These are phyloP conservation scores for Hemichromis elongatus DNA, from an alignment of 2,113 vertebrate species.

Conservation along the genomic window DNA sequence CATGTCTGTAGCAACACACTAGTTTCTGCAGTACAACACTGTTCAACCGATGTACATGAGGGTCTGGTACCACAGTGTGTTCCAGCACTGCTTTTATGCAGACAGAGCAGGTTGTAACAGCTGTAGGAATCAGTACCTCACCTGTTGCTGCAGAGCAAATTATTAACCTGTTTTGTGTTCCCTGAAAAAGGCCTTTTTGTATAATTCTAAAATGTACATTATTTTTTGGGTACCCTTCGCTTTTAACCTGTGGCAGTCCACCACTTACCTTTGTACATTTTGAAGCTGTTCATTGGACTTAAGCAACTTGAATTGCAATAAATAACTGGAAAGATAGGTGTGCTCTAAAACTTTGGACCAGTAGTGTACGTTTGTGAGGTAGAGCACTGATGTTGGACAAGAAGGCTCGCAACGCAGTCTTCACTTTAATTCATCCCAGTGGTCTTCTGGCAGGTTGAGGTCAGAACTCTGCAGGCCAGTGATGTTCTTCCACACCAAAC, in stretches of 20 bases:
- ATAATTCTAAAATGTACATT: background rate
- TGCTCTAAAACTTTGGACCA: too few species aligned
- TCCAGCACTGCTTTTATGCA: too few species aligned
- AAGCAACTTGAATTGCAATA: background rate
- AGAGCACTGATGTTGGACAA: background rate
- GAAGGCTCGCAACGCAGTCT: background rate
- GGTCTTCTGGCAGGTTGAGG: background rate
- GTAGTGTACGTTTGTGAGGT: background rate
- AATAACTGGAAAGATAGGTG: too few species aligned
- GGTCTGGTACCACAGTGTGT: too few species aligned
- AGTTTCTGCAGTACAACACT: too few species aligned
- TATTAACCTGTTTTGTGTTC: fast-evolving
- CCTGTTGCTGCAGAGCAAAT: background rate
- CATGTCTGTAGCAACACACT: too few species aligned
- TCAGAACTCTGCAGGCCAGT: background rate
- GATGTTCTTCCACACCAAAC: background rate
- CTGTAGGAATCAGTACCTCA: background rate
- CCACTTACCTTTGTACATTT: background rate
- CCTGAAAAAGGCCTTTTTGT: background rate
- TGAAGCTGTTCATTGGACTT: background rate
- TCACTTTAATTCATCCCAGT: background rate
- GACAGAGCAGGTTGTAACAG: fast-evolving
- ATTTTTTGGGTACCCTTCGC: background rate
- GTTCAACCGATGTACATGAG: too few species aligned
- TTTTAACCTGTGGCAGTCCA: background rate